Conservation (phyloP, 2,113 vertebrate genomes). For the Vulpes lagopus region DNA sequence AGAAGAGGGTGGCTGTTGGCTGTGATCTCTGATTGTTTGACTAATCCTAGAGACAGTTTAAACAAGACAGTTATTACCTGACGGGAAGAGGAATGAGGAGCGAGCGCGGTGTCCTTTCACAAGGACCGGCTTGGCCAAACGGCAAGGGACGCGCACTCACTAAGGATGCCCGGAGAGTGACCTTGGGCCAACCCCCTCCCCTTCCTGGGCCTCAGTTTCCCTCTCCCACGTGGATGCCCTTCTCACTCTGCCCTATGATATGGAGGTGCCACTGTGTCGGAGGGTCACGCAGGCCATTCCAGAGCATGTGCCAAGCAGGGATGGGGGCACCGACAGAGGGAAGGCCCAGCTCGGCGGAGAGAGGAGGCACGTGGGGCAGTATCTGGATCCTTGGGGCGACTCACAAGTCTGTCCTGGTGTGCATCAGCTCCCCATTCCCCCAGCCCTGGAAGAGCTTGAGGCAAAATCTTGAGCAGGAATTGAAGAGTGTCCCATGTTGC, state of each 20-base stretch:
- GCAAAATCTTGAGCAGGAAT: background rate
- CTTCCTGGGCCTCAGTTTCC: constrained; percentile 16
- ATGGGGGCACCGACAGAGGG: background rate
- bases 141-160: background rate
- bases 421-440: background rate
- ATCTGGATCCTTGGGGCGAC: background rate
- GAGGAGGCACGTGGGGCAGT: fast-evolving
- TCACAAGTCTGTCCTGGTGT: background rate
- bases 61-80: constrained; percentile 83
- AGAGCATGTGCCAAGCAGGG: background rate
- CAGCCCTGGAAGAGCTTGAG: background rate
- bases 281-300: background rate
- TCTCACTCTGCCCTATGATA: background rate
- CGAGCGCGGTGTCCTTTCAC: background rate
- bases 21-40: constrained; percentile 87
- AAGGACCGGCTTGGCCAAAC: background rate
- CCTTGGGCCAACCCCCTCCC: background rate
- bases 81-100: constrained; percentile 80
- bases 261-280: background rate
- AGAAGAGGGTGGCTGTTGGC: constrained; percentile 79
- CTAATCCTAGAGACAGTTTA: constrained; percentile 85
- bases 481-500: background rate
- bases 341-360: background rate
- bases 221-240: background rate
- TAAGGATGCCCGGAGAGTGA: background rate